Evolutionary conservation across 2,888 invertebrate species (phyloP).

Genomic region (Metacarcinus magister): DNA sequence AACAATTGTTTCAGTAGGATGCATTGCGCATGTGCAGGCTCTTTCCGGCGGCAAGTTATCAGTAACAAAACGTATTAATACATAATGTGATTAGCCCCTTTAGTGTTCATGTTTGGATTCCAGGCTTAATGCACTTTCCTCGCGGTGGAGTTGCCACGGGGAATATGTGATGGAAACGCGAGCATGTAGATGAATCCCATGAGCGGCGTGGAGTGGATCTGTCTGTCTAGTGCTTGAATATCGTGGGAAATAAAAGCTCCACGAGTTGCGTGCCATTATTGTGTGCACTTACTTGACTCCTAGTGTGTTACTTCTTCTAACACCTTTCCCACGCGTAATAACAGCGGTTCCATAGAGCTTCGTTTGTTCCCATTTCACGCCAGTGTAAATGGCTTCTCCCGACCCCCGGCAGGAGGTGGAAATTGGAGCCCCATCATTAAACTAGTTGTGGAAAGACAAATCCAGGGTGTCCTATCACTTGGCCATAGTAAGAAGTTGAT

Average conservation of each 20-base stretch:
- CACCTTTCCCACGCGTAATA: neutral
- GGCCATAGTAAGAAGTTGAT: neutral
- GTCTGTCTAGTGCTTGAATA: neutral
- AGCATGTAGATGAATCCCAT: neutral
- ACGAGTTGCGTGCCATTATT: neutral
- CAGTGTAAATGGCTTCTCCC: neutral
- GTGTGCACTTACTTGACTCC: neutral
- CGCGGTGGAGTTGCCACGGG: neutral
- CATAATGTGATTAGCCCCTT: conserved; percentile 6
- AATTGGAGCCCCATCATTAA: neutral
- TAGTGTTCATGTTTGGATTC: neutral
- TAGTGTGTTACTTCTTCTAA: neutral
- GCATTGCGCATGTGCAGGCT: neutral
- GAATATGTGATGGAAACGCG: neutral
- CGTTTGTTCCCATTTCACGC: neutral
- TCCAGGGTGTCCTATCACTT: neutral
- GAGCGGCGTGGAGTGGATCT: neutral
- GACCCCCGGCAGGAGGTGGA: neutral
- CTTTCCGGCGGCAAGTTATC: neutral
- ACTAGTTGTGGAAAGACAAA: conserved; percentile 21
- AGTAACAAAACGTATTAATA: neutral
- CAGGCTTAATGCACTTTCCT: neutral
- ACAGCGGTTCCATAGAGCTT: neutral
- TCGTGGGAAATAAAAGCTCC: neutral
- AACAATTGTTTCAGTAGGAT: neutral